Conservation (phyloP, 92 coral and sea anemone genomes). For the Epizoanthus illoricatus region DNA sequence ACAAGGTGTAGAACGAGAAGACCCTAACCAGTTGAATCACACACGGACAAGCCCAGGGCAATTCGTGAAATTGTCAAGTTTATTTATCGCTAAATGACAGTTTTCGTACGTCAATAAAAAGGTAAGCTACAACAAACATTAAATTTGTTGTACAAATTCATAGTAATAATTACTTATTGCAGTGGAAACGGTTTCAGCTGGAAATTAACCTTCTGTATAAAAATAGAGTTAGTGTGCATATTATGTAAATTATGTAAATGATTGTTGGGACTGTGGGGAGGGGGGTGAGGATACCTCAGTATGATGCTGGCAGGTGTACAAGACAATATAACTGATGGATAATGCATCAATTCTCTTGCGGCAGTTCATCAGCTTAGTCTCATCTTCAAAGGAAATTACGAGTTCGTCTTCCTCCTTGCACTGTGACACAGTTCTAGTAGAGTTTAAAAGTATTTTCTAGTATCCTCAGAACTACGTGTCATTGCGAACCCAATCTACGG, state of each 20-base stretch:
- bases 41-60: not conserved
- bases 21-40: not conserved
- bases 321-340: not conserved
- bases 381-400: slow-evolving; percentile 11
- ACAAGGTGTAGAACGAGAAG: not conserved
- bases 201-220: not conserved
- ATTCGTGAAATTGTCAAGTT: not conserved
- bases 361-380: slow-evolving; percentile 6
- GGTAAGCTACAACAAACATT: slow-evolving; percentile 6
- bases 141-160: not conserved
- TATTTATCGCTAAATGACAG: not conserved
- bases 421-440: not conserved
- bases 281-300: not conserved
- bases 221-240: not conserved
- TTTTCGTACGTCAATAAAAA: not conserved
- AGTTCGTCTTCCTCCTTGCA: slow-evolving; percentile 2
- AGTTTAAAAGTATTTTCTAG: too few relatives aligned
- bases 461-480: not conserved
- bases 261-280: not conserved
- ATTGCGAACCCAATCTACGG: not conserved
- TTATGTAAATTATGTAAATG: slow-evolving; percentile 20
- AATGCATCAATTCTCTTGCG: slow-evolving; percentile 19
- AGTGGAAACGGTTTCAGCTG: not conserved
- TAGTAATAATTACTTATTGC: not conserved
- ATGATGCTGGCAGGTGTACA: slow-evolving; percentile 14